Percentiles rank a stretch among this genome's conserved stretches.
Evolutionary conservation across 2,113 vertebrate species (phyloP).

Genomic region (Cyprinodon brontotheroides): DNA sequence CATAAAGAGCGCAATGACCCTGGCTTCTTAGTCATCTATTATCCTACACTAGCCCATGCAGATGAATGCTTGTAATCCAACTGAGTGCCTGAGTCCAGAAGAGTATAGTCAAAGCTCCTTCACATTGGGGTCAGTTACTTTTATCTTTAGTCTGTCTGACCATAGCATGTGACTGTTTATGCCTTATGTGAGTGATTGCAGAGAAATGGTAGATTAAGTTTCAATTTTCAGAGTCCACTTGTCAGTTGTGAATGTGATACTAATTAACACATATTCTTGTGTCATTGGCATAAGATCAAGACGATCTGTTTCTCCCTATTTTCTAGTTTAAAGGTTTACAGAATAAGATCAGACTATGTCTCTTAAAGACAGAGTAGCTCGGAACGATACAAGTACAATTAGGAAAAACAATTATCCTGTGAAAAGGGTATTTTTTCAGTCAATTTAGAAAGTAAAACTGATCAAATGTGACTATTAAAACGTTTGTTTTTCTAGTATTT

Average conservation of each 20-base stretch:
- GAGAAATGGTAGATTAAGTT: slow-evolving; percentile 35
- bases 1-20: slow-evolving; percentile 39
- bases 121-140: slow-evolving; percentile 52
- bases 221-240: not conserved
- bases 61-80: slow-evolving; percentile 16
- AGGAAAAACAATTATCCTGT: no score
- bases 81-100: slow-evolving; percentile 66
- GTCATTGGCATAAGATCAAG: no score
- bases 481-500: no score
- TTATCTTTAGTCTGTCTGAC: slow-evolving; percentile 68
- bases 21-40: slow-evolving; percentile 25
- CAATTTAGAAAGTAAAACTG: no score
- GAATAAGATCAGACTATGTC: no score
- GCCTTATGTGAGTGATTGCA: slow-evolving; percentile 26
- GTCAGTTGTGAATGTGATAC: not conserved
- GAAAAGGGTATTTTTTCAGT: no score
- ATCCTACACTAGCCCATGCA: slow-evolving; percentile 12
- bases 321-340: no score
- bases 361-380: no score
- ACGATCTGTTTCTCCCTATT: no score
- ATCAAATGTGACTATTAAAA: no score
- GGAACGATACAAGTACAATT: no score
- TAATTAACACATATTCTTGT: not conserved
- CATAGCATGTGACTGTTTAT: slow-evolving; percentile 28
- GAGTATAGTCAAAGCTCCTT: slow-evolving; percentile 39